Evolutionary conservation across 2,113 vertebrate species (phyloP).

Genomic region (Syngnathus scovelli): DNA sequence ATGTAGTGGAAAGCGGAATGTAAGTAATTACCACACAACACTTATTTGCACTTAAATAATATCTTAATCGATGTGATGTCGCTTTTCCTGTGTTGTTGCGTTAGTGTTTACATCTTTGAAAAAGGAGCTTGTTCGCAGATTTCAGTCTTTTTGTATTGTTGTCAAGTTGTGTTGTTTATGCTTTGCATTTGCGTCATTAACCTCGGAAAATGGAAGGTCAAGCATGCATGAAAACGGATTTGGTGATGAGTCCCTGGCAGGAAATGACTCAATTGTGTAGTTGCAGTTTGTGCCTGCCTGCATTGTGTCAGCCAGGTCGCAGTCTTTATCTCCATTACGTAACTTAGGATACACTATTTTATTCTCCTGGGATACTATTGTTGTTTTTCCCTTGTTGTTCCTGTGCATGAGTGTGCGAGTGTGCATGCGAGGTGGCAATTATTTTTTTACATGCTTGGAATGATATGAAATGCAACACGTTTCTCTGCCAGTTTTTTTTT

Average conservation of each 20-base stretch:
- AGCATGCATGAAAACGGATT: background rate
- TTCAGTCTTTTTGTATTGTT: background rate
- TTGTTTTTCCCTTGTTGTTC: background rate
- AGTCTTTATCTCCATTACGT: conserved; percentile 17
- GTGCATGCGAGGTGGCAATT: background rate
- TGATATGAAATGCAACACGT: too few relatives aligned
- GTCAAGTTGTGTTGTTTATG: background rate
- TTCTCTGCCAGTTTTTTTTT: too few relatives aligned
- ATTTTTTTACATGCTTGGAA: too few relatives aligned
- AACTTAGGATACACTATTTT: conserved; percentile 17
- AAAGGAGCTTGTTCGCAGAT: background rate
- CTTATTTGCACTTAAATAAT: background rate
- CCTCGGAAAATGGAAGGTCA: background rate
- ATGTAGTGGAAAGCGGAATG: background rate
- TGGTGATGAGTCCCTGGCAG: background rate
- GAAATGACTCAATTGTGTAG: background rate
- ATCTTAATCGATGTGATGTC: background rate
- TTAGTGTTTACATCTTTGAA: background rate
- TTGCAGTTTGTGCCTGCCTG: background rate
- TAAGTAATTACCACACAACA: background rate
- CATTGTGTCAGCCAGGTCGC: conserved; percentile 3
- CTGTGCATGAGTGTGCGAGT: background rate
- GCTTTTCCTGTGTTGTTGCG: background rate
- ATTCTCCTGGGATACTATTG: background rate
- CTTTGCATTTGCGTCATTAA: background rate